A percentile compares a stretch with the other conserved stretches of the same genome.
Conservation (phyloP, 2,888 invertebrate genomes). For the Catocala nupta region DNA sequence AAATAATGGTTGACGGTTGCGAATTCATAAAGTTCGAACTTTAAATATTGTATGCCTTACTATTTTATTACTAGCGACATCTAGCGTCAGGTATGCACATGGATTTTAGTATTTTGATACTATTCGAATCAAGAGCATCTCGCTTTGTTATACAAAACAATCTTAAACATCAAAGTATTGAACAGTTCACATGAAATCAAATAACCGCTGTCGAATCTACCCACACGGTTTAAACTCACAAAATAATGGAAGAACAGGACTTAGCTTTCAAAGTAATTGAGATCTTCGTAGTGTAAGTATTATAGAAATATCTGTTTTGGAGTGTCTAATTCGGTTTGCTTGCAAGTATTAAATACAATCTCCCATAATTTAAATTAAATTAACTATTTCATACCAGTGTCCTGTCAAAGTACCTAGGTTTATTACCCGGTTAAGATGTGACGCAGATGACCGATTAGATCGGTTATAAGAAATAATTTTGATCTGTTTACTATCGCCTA, state of each 20-base stretch:
- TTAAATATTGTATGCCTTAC: no score
- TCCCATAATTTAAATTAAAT: conserved; percentile 1
- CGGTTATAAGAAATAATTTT: no score
- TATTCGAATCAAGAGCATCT: no score
- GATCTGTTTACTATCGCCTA: no score
- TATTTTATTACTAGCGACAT: no score
- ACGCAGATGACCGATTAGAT: no score
- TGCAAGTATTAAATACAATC: conserved; percentile 1
- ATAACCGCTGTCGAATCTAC: background rate
- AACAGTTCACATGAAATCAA: background rate
- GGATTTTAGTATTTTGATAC: no score
- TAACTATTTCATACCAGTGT: conserved; percentile 6
- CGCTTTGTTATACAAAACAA: no score
- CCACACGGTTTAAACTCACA: background rate
- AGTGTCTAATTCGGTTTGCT: conserved; percentile 6
- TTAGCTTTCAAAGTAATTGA: background rate
- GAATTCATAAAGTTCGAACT: no score
- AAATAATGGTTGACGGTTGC: no score
- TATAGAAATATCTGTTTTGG: background rate
- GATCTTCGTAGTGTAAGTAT: conserved; percentile 5
- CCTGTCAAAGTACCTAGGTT: background rate
- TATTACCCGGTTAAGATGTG: background rate
- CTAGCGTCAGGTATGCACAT: no score
- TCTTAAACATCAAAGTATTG: no score
- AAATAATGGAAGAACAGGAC: background rate